Evolutionary conservation across 2,797 vertebrate species (phyloP).

Genomic region (Hypotaenidia okinawae): DNA sequence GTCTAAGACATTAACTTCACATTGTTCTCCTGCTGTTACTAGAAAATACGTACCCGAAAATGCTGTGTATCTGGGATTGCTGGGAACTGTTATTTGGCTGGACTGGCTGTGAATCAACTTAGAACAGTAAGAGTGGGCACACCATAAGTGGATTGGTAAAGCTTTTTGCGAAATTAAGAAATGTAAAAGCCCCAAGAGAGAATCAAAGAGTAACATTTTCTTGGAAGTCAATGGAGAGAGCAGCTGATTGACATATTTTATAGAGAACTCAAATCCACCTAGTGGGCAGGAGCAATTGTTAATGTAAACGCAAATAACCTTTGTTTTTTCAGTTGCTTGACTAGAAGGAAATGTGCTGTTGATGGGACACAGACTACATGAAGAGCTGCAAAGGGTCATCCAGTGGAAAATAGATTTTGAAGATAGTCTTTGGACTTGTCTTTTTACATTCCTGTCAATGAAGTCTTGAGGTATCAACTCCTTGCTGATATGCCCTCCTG

Average conservation of each 20-base stretch:
- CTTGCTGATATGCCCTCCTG: conserved; percentile 35
- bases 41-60: conserved; percentile 6
- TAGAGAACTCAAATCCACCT: background rate
- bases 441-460: background rate
- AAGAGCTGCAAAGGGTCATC: background rate
- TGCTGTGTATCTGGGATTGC: background rate
- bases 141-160: background rate
- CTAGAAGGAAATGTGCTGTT: background rate
- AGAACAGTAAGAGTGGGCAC: background rate
- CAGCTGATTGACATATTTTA: background rate
- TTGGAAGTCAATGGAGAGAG: background rate
- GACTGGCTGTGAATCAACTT: background rate
- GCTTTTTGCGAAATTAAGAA: background rate
- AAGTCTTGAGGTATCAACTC: background rate
- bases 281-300: background rate
- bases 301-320: background rate
- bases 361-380: background rate
- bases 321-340: background rate
- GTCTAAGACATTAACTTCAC: background rate
- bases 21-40: background rate
- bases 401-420: background rate
- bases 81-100: background rate
- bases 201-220: background rate
- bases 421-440: background rate
- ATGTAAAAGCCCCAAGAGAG: background rate